Evolutionary conservation across 2,113 vertebrate species (phyloP).

Genomic region (Solenodon paradoxus): DNA sequence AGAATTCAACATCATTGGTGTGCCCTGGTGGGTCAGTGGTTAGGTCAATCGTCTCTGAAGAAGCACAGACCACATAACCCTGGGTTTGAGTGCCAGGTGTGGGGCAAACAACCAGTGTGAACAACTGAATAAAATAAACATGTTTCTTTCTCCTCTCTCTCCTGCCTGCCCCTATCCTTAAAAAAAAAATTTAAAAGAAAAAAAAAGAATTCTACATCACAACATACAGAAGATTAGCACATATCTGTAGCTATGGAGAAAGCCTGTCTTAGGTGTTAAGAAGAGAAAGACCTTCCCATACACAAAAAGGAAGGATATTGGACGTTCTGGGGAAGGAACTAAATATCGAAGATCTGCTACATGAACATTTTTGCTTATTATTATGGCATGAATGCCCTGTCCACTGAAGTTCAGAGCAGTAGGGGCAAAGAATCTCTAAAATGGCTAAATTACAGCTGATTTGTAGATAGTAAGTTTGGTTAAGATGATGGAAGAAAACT

Average conservation of each 20-base stretch:
- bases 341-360: background rate
- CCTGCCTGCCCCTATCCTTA: no score
- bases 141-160: no score
- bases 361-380: no score
- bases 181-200: no score
- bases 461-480: background rate
- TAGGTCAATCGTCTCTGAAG: no score
- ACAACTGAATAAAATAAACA: no score
- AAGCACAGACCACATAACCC: no score
- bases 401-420: background rate
- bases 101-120: no score
- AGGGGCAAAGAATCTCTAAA: background rate
- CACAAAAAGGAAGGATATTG: fast-evolving
- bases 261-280: background rate
- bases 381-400: background rate
- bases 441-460: background rate
- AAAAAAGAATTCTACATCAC: no score
- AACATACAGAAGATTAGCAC: background rate
- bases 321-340: background rate
- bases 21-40: no score
- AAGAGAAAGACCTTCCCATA: background rate
- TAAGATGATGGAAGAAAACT: background rate
- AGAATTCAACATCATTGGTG: background rate
- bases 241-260: background rate
- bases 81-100: no score